These are phyloP conservation scores for Dascillus cervinus DNA, from an alignment of 2,888 invertebrate genomes.

Conservation along the genomic window DNA sequence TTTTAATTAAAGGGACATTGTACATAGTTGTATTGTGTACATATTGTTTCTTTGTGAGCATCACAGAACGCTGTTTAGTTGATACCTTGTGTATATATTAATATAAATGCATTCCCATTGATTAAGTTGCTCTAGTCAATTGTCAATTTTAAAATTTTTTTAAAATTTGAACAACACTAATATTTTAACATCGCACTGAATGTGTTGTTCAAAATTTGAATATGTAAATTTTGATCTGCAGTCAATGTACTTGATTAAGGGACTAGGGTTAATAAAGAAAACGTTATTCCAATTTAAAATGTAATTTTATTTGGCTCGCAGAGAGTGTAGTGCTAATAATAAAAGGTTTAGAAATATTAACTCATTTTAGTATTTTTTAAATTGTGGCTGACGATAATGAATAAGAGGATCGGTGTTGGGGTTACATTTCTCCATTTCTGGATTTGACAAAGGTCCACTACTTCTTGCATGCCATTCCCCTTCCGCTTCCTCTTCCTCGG, in stretches of 20 bases:
- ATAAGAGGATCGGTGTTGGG: no score
- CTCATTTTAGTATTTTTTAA: no score
- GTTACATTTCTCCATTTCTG: no score
- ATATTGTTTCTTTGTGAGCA: background rate
- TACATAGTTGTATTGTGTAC: background rate
- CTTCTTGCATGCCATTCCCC: no score
- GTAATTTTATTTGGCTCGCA: no score
- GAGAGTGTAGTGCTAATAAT: no score
- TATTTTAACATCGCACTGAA: constrained; percentile 8
- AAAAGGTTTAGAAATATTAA: no score
- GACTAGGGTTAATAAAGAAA: constrained; percentile 36
- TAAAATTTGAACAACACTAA: constrained; percentile 10
- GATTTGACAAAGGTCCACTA: no score
- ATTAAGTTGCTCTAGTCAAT: constrained; percentile 40
- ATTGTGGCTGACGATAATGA: no score
- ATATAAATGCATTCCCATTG: constrained; percentile 38
- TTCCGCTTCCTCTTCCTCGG: no score
- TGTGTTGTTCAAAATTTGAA: constrained; percentile 24
- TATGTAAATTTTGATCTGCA: constrained; percentile 33
- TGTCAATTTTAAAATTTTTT: constrained; percentile 20
- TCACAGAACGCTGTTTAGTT: background rate
- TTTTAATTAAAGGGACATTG: background rate
- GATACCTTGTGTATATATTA: constrained; percentile 28
- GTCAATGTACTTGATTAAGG: constrained; percentile 38
- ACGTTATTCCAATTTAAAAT: constrained; percentile 21